Conservation (phyloP, 2,113 vertebrate genomes). For the Edolisoma coerulescens region DNA sequence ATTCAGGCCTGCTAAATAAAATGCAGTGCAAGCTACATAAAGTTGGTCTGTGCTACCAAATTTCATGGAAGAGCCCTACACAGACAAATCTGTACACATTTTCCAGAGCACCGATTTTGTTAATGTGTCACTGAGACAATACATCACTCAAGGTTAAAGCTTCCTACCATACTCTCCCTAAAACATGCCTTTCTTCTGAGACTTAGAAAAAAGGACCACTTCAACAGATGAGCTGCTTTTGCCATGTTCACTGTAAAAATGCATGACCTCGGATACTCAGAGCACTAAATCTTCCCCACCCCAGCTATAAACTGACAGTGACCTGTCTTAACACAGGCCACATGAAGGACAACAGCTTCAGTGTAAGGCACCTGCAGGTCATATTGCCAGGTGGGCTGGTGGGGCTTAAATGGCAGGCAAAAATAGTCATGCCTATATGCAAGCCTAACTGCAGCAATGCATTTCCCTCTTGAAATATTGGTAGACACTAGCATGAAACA, state of each 20-base stretch:
- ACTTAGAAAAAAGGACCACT: background rate
- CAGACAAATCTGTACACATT: fast-evolving
- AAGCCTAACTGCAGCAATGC: background rate
- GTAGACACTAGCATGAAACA: background rate
- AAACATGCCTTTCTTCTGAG: background rate
- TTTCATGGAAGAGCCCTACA: background rate
- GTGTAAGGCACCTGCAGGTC: background rate
- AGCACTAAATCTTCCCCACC: conserved; percentile 1
- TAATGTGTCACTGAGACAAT: background rate
- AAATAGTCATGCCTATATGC: background rate
- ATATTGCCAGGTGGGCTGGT: background rate
- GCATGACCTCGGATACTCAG: background rate
- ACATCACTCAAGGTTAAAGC: background rate
- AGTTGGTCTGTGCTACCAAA: background rate
- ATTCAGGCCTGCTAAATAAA: background rate
- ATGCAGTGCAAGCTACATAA: background rate
- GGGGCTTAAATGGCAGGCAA: background rate
- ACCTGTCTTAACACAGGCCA: background rate
- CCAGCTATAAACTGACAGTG: background rate
- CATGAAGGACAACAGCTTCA: background rate
- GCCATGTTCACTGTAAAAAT: background rate
- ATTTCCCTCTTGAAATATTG: background rate
- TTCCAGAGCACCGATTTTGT: background rate
- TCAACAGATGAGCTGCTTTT: background rate
- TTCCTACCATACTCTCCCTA: background rate